Evolutionary conservation across 2,113 vertebrate species (phyloP), one percentile per base, ranked within the genome.

Genomic region (Syngnathus floridae): DNA sequence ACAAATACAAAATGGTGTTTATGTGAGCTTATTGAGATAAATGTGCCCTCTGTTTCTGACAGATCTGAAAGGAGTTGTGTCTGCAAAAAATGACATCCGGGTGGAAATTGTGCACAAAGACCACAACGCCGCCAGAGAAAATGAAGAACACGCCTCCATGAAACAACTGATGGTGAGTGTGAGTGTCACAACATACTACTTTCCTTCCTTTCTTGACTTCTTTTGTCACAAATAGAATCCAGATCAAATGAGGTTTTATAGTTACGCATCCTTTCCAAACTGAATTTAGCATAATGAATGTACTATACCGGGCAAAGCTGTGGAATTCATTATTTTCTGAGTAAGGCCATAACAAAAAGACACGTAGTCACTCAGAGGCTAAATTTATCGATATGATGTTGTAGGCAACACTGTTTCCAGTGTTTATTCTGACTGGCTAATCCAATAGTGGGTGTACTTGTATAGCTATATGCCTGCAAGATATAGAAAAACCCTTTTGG

Each of bases 61-160:
- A 99, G 97, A 98, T 90, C 92, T 96, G 51, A 99, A 99, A 87
- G 97, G 97, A 1, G 97, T 95, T 1, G 96, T 97, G 38, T 97
- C 95, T 0, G 95, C 94, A 72, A 99, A 96, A 90, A 99, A 99
- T 3, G 97, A 99, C n/a, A 99, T 99, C 82, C 94, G 97, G 0
- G 97, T 99, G 65, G 96, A 98, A 87, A 99, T 98, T 8, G 96
- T 99, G 0, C 97, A 99, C 90, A 99, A 98, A 82, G 97, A 98
- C 78, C 95, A 96, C 1, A 90, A 94, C 11, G 89, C 94, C 0
- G 92, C 93, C 3, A 85, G 95, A 36, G 95, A 98, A 56, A 88
- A 90, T 0, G 95, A 98, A 70, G 97, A 98, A 8, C 96, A 97
- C 78, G 85, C 94, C 4, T 91, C 92, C 72, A 98, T 99, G 90